Base-by-base conservation (phyloP, 2,113 vertebrate genomes). In the Litocranius walleri region DNA sequence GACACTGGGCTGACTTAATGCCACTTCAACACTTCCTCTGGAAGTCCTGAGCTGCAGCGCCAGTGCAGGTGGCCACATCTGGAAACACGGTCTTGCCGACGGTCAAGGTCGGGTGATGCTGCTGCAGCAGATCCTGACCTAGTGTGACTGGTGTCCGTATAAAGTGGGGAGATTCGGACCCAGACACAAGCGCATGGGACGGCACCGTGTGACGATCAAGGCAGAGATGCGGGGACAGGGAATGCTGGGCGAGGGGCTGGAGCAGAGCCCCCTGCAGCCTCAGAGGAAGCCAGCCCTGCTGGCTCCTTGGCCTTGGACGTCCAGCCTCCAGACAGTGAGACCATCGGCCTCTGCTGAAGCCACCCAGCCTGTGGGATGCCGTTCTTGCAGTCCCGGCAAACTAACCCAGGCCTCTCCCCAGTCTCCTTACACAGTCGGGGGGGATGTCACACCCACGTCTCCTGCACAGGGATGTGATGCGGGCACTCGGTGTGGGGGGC, bases 151-250 rank as follows among this genome's bases (percentile, higher is more conserved):
- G 9, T 3, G n/a, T 54, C 15, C 30, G 87, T 67, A 54, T 6
- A 11, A n/a, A 62, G 50, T 21, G 48, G 29, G 61, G n/a, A 19
- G 11, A 16, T 30, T 1, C 8, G 3, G 29, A 27, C 33, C n/a
- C 2, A 30, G n/a, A 80, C 7, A 15, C 7, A 4, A 0, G 61
- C 11, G 4, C 1, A 7, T 0, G 50, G 61, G 50, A 80, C 11
- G 15, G 21, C 0, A 0, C 30, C 7, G 0, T 0, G 9, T 2
- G 50, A 80, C 61, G 8, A 29, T 17, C 12, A 62, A 29, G 16
- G 64, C 54, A 54, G 71, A 67, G 56, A 3, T 6, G 5, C 1
- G 1, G 17, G 64, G 17, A 21, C n/a, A 15, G 56, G 21, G 5
- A 23, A 36, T 1, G 2, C 71, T 27, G 40, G 71, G 23, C 6